Base-by-base conservation (phyloP, 30 jellyfish, hydroid and myxozoan species). In the Hydractinia echinata region DNA sequence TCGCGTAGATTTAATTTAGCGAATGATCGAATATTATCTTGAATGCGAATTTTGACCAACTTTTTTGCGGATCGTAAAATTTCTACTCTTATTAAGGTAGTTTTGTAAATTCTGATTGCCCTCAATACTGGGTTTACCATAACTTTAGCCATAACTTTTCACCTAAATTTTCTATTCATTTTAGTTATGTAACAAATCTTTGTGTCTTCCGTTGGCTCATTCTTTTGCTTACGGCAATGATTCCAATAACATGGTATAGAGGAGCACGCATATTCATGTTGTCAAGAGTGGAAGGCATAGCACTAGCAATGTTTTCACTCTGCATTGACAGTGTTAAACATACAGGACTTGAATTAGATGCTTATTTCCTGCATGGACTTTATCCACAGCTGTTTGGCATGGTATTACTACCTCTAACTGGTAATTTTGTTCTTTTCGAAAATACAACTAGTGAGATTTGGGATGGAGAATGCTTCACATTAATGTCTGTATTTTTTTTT, bases 351-450 rank as follows among this genome's bases (percentile, higher is more conserved):
- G 98, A 91, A 72, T 61, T 80, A 64, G 54, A 87, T 30, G 88
- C 92, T 4, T 76, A 86, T 82, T 66, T 83, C 72, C 88, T 76
- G 21, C 92, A 86, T 76, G 98, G 98, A 1, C 82, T 83, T 19
- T 39, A 72, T 83, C 81, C 93, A 4, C 96, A 86, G 79, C 96
- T 89, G 66, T 86, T 86, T 86, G 96, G 96, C n/a, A 83, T 87
- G 95, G 87, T 91, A 21, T 50, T 91, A 5, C 67, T 91, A 11
- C 96, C 96, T 39, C 83, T 90, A 51, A 76, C 94, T 54, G 96
- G 98, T 91, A 86, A 61, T 85, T 56, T 7, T 30, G 44, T 30
- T 30, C 44, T 30, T 30, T 30, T 30, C 44, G 44, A 30, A 30
- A 30, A 30, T 30, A 30, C 2, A 30, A 30, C 44, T 30, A 30